Conservation (phyloP, 2,113 vertebrate species). For the Ptilorrhoa leucosticta region DNA sequence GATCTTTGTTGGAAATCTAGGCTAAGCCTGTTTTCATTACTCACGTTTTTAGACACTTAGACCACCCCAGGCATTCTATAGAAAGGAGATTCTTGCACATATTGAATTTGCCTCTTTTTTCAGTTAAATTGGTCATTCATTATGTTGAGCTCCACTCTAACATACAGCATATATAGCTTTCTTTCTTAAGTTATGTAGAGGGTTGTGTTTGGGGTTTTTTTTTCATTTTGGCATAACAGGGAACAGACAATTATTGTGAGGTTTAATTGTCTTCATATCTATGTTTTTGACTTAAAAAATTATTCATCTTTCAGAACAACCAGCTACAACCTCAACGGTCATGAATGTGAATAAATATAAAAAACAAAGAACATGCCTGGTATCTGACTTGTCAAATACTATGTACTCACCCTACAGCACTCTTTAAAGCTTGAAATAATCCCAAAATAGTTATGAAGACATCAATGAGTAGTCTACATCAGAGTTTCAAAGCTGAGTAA, state of each 20-base stretch:
- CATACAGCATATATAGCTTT: not conserved
- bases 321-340: not conserved
- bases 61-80: not conserved
- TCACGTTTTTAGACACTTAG: conserved; percentile 19
- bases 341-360: not conserved
- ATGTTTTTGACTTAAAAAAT: not conserved
- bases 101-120: not conserved
- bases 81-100: not conserved
- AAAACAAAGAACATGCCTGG: not conserved
- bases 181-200: not conserved
- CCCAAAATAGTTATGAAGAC: not conserved
- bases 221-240: not conserved
- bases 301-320: not conserved
- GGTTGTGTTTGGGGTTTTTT: not conserved
- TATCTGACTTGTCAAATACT: not conserved
- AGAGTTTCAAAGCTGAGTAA: not conserved
- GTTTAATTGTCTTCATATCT: not conserved
- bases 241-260: not conserved
- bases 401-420: not conserved
- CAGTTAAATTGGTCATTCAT: not conserved
- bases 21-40: not conserved
- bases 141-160: not conserved
- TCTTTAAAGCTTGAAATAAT: not conserved
- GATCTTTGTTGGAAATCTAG: conserved; percentile 3
- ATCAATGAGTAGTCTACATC: not conserved